phyloP scores from a whole-genome alignment of 2,113 vertebrate genomes.

The Peromyscus maniculatus region DNA sequence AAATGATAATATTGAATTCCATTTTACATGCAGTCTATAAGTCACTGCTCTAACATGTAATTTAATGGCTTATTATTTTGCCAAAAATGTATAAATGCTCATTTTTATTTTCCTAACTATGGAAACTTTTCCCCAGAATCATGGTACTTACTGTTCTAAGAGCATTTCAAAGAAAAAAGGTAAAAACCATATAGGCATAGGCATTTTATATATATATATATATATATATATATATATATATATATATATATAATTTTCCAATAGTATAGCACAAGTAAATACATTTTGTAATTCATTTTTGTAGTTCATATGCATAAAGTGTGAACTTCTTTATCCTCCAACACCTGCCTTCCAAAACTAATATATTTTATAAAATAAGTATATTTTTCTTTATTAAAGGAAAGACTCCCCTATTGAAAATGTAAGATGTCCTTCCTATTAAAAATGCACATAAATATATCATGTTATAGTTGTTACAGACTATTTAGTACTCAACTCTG shows the following conservation, averaged over 20 bases:
- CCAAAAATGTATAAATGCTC: not conserved
- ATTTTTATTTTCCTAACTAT: not conserved
- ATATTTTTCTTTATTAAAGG: not conserved
- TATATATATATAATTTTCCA: not conserved
- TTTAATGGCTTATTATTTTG: not conserved
- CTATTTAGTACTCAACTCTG: conserved; percentile 41
- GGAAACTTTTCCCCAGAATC: conserved; percentile 16
- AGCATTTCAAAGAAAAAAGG: conserved; percentile 10
- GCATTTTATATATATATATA: not conserved
- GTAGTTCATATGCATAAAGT: conserved; percentile 60
- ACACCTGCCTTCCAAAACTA: not conserved
- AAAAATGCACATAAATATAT: not conserved
- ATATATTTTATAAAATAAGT: conserved; percentile 44
- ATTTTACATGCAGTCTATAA: not conserved
- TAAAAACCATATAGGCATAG: not conserved
- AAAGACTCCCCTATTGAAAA: not conserved
- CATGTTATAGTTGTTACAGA: conserved; percentile 1
- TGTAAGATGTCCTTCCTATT: not conserved
- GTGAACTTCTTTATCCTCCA: not conserved
- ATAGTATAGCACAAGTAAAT: not conserved
- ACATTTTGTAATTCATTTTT: conserved; percentile 57
- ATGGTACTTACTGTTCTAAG: not conserved
- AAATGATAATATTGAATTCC: conserved; percentile 18
- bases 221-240: not conserved
- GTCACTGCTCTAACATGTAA: not conserved